These are phyloP conservation scores for Eupsittula cactorum DNA, from an alignment of 2,113 vertebrate species.

Conservation along the genomic window DNA sequence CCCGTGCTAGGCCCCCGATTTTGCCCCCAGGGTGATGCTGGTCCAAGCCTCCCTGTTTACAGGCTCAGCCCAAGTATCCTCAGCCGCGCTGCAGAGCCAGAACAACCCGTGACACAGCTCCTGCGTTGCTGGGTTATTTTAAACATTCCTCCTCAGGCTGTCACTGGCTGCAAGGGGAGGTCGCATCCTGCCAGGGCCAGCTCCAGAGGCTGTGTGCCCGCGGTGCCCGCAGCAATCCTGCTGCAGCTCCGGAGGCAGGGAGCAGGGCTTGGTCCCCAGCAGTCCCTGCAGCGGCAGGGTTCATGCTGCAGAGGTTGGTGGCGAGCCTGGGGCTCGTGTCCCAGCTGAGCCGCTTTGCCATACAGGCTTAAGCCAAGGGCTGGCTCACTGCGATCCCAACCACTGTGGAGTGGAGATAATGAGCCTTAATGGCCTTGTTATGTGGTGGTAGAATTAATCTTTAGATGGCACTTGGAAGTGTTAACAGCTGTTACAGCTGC, in stretches of 20 bases:
- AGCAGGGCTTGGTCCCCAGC: background rate
- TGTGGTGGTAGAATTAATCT: background rate
- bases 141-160: background rate
- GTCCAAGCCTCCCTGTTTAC: background rate
- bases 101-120: background rate
- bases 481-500: background rate
- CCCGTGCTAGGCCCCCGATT: background rate
- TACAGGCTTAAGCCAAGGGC: background rate
- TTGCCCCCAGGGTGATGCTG: background rate
- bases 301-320: background rate
- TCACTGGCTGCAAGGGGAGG: background rate
- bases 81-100: background rate
- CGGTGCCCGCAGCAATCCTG: background rate
- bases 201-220: background rate
- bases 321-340: background rate
- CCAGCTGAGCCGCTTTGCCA: background rate
- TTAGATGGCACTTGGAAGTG: background rate
- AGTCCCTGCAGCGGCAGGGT: background rate
- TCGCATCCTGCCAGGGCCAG: background rate
- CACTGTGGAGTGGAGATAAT: background rate
- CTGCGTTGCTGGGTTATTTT: background rate
- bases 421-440: background rate
- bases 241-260: background rate
- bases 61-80: background rate
- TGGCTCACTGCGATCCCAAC: background rate